Evolutionary conservation across 1,140 invertebrate genomes (phyloP).

Genomic region (Pentalonia nigronervosa): DNA sequence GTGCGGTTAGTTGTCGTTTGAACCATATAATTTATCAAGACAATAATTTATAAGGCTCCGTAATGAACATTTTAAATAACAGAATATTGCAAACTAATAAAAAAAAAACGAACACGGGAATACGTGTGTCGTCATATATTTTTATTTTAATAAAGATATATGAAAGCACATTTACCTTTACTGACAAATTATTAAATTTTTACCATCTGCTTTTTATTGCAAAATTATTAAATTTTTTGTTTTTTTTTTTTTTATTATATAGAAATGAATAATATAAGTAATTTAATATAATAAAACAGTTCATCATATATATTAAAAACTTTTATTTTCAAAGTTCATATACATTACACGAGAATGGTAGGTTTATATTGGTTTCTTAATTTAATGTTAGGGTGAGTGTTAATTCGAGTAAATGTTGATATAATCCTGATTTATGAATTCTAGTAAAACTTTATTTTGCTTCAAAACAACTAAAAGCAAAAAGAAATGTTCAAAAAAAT

Average conservation of each 20-base stretch:
- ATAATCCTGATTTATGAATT: conserved; percentile 42
- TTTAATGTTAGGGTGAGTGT: conserved; percentile 11
- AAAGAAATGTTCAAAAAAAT: neutral
- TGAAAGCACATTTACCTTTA: neutral
- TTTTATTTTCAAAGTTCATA: neutral
- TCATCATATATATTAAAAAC: neutral
- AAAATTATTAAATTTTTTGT: neutral
- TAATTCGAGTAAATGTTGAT: conserved; percentile 16
- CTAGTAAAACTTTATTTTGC: conserved; percentile 15
- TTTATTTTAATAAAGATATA: neutral
- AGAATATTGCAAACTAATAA: neutral
- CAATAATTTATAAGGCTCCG: neutral
- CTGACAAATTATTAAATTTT: neutral
- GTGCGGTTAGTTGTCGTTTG: neutral
- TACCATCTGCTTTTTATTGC: neutral
- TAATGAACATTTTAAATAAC: neutral
- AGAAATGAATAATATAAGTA: neutral
- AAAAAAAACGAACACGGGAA: neutral
- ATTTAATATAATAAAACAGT: conserved; percentile 1
- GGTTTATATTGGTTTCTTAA: conserved; percentile 15
- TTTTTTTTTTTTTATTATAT: neutral
- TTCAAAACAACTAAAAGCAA: conserved; percentile 6
- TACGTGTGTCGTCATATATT: neutral
- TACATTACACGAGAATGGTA: neutral
- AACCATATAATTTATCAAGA: neutral